Conservation (phyloP, 2,888 invertebrate species). For the Glaucopsyche alexis region DNA sequence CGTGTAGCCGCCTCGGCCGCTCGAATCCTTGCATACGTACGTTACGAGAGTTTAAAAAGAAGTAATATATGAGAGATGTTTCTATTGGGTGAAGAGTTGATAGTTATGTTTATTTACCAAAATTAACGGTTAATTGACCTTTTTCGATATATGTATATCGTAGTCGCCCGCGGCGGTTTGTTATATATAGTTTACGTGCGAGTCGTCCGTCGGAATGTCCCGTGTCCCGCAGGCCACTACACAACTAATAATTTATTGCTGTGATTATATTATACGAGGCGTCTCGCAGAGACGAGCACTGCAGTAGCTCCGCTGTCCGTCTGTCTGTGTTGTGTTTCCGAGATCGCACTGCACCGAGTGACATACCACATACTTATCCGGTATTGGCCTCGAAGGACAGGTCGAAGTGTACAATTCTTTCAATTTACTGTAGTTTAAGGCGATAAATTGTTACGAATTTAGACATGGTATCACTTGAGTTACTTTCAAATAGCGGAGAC, state of each 20-base stretch:
- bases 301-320: constrained; percentile 46
- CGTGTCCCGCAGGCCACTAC: constrained; percentile 61
- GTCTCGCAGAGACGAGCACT: constrained; percentile 61
- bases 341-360: constrained; percentile 45
- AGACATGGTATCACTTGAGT: constrained; percentile 44
- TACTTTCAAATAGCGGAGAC: constrained; percentile 29
- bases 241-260: constrained; percentile 72
- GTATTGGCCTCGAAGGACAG: constrained; percentile 29
- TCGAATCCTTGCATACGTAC: constrained; percentile 62
- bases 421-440: constrained; percentile 38
- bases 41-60: constrained; percentile 70
- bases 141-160: constrained; percentile 52
- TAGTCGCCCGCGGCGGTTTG: constrained; percentile 51
- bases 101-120: constrained; percentile 75
- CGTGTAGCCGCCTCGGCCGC: constrained; percentile 53
- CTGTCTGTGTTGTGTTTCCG: constrained; percentile 41
- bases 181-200: constrained; percentile 71
- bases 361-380: constrained; percentile 27
- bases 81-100: constrained; percentile 73
- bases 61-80: constrained; percentile 74
- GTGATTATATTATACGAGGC: constrained; percentile 75
- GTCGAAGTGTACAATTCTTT: constrained; percentile 30
- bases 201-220: constrained; percentile 59
- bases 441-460: constrained; percentile 38
- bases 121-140: constrained; percentile 65